A percentile compares a stretch with the other conserved stretches of the same genome.
Conservation (phyloP, 2,888 invertebrate species). For the Lasioglossum villosulum region DNA sequence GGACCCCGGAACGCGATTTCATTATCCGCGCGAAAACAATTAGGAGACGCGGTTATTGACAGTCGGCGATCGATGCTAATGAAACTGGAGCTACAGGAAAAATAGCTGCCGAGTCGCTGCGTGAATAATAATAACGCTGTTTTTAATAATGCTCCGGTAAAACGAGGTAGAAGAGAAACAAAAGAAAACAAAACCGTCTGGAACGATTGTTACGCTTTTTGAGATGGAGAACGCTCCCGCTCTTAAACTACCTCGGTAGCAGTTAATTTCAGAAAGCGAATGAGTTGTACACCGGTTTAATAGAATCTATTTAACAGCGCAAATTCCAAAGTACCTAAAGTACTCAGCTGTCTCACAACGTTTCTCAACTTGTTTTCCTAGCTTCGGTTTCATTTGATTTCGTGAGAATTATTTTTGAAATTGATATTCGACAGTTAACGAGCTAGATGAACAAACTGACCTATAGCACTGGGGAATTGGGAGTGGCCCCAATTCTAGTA, state of each 20-base stretch:
- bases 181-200: neutral
- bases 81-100: neutral
- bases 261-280: neutral
- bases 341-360: neutral
- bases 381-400: neutral
- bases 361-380: neutral
- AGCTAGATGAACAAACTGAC: neutral
- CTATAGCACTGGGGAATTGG: neutral
- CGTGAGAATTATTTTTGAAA: neutral
- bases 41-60: neutral
- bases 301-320: neutral
- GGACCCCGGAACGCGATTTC: neutral
- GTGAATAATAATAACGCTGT: neutral
- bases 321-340: neutral
- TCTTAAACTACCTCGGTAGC: neutral
- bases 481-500: neutral
- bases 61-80: constrained; percentile 4
- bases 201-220: neutral
- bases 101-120: neutral
- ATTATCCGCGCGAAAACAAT: constrained; percentile 5
- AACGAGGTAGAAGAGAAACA: neutral
- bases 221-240: neutral
- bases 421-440: neutral
- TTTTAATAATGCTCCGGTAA: neutral
- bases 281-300: neutral